Conservation (phyloP, 2,797 vertebrate genomes). For the Rhodeus uyekii region DNA sequence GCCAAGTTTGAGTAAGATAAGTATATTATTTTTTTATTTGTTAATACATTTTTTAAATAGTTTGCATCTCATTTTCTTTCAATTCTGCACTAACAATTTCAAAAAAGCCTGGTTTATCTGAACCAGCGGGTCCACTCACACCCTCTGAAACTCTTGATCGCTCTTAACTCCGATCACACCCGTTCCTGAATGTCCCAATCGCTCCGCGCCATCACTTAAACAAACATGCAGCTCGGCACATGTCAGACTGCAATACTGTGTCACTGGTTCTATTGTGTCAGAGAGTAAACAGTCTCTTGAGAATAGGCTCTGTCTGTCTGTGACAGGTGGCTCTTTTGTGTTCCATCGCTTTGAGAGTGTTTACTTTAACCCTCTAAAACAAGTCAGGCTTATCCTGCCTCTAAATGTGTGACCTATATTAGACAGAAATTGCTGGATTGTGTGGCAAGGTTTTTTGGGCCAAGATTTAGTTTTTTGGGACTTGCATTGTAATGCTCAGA, state of each 20-base stretch:
- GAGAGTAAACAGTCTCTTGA: slow-evolving; percentile 48
- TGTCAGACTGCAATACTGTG: slow-evolving; percentile 14
- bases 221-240: slow-evolving; percentile 27
- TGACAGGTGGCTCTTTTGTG: slow-evolving; percentile 53
- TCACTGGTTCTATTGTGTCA: slow-evolving; percentile 29
- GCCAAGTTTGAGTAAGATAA: not conserved
- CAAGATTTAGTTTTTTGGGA: no score
- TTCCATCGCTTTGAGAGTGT: slow-evolving; percentile 20
- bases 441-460: not conserved
- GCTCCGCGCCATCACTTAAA: not conserved
- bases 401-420: slow-evolving; percentile 20
- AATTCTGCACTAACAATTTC: not conserved
- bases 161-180: slow-evolving; percentile 17
- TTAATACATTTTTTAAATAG: not conserved
- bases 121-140: not conserved
- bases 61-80: not conserved
- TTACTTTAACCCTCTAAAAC: slow-evolving; percentile 48
- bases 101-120: not conserved
- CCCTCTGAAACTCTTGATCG: not conserved
- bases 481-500: not conserved
- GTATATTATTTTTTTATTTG: not conserved
- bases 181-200: not conserved
- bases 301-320: slow-evolving; percentile 32
- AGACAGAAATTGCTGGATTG: not conserved
- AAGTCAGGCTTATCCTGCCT: slow-evolving; percentile 1